phyloP scores from a whole-genome alignment of 2,797 vertebrate genomes.

The Falco berigora region DNA sequence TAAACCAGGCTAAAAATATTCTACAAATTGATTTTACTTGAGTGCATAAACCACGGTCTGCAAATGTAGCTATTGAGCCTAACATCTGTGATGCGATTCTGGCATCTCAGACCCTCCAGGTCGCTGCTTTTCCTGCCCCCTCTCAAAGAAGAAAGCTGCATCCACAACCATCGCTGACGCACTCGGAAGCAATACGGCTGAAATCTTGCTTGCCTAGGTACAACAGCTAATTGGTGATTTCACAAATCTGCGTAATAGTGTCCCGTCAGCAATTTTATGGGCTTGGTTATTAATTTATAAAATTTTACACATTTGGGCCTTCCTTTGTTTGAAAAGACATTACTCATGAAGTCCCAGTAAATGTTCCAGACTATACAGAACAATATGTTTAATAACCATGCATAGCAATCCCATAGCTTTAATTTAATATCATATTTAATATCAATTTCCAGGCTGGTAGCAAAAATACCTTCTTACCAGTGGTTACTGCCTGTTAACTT shows the following conservation, averaged over 20 bases:
- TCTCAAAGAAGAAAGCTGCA: background rate
- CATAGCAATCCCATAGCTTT: background rate
- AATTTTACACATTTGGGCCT: background rate
- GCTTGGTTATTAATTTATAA: background rate
- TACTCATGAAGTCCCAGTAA: background rate
- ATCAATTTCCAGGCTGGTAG: background rate
- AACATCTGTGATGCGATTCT: background rate
- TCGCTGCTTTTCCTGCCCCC: background rate
- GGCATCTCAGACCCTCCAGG: background rate
- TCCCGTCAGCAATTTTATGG: background rate
- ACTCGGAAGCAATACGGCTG: background rate
- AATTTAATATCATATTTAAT: background rate
- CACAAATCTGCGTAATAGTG: background rate
- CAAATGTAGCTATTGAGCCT: background rate
- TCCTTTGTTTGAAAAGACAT: background rate
- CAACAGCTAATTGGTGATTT: background rate
- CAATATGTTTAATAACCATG: background rate
- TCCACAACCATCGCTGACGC: background rate
- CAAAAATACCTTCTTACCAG: background rate
- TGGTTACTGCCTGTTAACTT: background rate
- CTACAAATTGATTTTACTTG: background rate
- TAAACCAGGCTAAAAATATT: background rate
- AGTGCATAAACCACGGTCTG: background rate
- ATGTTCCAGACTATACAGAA: background rate
- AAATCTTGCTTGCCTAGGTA: background rate